Conservation (phyloP, 2,113 vertebrate species). For the Aix galericulata region DNA sequence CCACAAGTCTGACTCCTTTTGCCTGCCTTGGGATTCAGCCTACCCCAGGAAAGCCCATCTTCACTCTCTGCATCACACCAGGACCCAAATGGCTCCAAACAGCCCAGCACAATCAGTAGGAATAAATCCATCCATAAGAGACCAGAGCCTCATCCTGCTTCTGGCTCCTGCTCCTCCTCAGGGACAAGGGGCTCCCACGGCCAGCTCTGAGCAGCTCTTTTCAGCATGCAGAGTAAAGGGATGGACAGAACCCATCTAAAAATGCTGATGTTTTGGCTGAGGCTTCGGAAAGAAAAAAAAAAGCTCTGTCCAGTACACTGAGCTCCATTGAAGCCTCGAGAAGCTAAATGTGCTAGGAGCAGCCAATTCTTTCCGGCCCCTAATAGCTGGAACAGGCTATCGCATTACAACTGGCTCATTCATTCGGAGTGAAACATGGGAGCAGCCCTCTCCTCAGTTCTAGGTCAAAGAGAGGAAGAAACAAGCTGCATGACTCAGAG, state of each 20-base stretch:
- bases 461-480: neutral
- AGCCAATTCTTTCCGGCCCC: neutral
- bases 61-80: neutral
- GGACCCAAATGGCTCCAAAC: neutral
- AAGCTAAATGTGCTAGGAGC: neutral
- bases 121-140: neutral
- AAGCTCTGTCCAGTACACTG: neutral
- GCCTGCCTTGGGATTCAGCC: neutral
- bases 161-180: neutral
- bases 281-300: fast-evolving
- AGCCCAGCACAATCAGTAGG: neutral
- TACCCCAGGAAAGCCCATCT: neutral
- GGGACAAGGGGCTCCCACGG: neutral
- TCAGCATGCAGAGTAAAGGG: neutral
- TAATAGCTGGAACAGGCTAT: neutral
- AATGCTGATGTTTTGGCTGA: neutral
- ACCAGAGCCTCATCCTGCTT: fast-evolving
- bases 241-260: neutral
- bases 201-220: neutral
- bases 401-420: neutral
- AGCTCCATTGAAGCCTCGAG: neutral
- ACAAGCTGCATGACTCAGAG: neutral
- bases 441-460: neutral
- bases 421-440: neutral
- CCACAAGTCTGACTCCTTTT: neutral